Base-by-base conservation (phyloP, 2,888 invertebrate species). In the Ptilodon capucinus region DNA sequence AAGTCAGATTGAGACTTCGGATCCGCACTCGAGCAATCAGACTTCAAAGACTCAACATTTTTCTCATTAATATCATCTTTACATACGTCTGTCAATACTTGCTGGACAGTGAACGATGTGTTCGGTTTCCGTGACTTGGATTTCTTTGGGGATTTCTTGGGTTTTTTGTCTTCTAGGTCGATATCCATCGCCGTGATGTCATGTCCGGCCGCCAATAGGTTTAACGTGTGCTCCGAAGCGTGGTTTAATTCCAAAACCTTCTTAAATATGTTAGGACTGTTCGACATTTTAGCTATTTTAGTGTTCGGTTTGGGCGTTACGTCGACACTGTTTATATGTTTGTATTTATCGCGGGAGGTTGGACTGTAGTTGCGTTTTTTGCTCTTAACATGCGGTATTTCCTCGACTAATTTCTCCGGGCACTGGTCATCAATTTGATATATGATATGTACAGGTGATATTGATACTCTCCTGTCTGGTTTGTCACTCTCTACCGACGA, bases 221-320 rank as follows among this genome's bases (percentile, higher is more conserved):
- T 14, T 11, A 40, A 25, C 8, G 25, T 25, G 14, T 14, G 14
- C 9, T 40, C 25, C 14, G 40, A 25, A 1, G 21, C 40, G 16
- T 25, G 23, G 40, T 40, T 40, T 11, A 49, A 4, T n/a, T 48
- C 40, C 13, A 48, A 4, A 11, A 16, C 14, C 0, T 13, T 2
- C 9, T 35, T 38, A 7, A 42, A 40, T 0, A 32, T 1, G 3
- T 50, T 54, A 0, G 76, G 74, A 45, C 66, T 79, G 25, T 48
- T 53, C 0, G 85, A 84, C 2, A 77, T 43, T 52, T 80, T 87
- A 21, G 74, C 79, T 51, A 86, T 77, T 57, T 90, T 90, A 0
- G 28, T 61, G 0, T 54, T 54, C 0, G 83, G 85, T 57, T 83
- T 87, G 0, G 89, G 88, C 0, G 90, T 86, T 0, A 74, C n/a